These are phyloP conservation scores for Platynereis dumerilii DNA, from an alignment of 2,888 invertebrate genomes.

Conservation along the genomic window DNA sequence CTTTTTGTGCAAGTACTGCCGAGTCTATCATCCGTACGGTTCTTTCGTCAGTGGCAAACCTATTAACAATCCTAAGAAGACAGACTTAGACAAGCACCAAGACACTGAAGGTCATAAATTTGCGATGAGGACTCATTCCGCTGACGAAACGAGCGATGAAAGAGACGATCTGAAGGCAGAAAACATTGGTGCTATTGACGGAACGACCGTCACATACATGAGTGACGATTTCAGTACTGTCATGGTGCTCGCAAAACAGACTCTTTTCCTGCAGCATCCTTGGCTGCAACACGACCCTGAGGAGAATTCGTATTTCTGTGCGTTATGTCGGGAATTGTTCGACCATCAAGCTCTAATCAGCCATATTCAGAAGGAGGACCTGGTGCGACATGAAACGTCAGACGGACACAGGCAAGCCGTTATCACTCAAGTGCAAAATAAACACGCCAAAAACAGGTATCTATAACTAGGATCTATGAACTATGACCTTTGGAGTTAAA, in stretches of 20 bases:
- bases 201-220: background rate
- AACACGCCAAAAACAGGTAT: no score
- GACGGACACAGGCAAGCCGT: no score
- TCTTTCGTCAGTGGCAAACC: constrained; percentile 19
- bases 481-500: no score
- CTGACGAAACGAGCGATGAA: background rate
- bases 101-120: constrained; percentile 23
- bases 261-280: background rate
- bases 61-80: constrained; percentile 9
- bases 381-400: no score
- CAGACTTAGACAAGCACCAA: constrained; percentile 17
- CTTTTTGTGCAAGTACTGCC: constrained; percentile 18
- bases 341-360: no score
- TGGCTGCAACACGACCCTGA: background rate
- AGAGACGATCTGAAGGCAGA: background rate
- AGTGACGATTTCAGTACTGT: no score
- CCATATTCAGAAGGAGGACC: no score
- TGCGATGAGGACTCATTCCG: constrained; percentile 7
- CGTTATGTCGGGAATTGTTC: background rate
- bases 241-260: no score
- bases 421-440: no score
- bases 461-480: no score
- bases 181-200: constrained; percentile 2
- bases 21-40: constrained; percentile 19
- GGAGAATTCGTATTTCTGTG: constrained; percentile 1